phyloP scores from a whole-genome alignment of 2,113 vertebrate genomes.

The Lichenostomus cassidix region DNA sequence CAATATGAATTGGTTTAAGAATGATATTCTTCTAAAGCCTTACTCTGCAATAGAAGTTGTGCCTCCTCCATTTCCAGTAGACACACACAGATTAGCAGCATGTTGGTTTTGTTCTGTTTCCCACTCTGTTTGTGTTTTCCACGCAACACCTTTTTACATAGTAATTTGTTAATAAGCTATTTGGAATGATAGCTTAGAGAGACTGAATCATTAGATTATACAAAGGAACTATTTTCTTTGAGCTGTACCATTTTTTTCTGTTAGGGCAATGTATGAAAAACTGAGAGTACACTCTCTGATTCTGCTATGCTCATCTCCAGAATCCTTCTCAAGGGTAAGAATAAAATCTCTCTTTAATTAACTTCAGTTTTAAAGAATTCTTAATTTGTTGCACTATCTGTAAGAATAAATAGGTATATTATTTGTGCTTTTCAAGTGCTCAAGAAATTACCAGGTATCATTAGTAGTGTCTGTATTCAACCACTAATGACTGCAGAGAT shows the following conservation, averaged over 20 bases:
- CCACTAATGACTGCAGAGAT: constrained; percentile 34
- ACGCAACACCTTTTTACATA: neutral
- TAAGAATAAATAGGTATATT: neutral
- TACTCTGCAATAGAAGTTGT: neutral
- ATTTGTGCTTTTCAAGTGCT: constrained; percentile 15
- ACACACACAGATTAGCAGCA: neutral
- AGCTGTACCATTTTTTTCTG: neutral
- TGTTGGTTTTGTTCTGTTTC: neutral
- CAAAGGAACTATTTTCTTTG: neutral
- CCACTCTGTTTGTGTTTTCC: neutral
- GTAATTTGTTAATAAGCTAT: neutral
- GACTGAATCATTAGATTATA: neutral
- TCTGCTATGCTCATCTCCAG: neutral
- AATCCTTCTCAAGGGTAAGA: neutral
- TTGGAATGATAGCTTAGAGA: neutral
- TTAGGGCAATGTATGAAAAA: neutral
- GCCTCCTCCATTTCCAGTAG: neutral
- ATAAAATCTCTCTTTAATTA: neutral
- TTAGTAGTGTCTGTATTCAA: constrained; percentile 28
- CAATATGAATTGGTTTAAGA: neutral
- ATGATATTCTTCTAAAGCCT: neutral
- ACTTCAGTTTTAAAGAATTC: neutral
- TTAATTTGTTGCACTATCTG: neutral
- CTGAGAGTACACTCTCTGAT: neutral
- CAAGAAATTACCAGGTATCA: constrained; percentile 35